Base-by-base conservation (phyloP, 2,113 vertebrate species). In the Tauraco erythrolophus region DNA sequence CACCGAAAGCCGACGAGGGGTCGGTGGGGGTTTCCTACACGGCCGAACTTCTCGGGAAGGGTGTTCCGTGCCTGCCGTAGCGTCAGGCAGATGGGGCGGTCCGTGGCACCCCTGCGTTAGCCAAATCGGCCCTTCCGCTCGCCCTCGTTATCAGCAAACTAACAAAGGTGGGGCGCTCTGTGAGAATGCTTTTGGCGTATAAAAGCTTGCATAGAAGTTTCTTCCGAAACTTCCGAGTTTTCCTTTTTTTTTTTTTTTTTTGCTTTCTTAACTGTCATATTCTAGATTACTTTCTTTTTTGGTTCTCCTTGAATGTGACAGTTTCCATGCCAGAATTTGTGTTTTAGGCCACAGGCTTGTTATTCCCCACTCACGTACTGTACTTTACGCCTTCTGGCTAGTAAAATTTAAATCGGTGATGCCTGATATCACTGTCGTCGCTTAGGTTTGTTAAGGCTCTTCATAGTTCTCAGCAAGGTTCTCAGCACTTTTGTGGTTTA, bases 201-300 rank as follows among this genome's bases (percentile, higher is more conserved):
- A 77, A 84, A 91, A 95, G 76, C 76, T 65, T 62, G 61, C 74
- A 45, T 84, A 64, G 84, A 97, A 97, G 66, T 96, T 97, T 95
- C 84, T 94, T 84, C 11, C 24, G 60, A 88, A n/a, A n/a, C n/a
- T n/a, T n/a, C n/a, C n/a, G n/a, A 93, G 94, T 79, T 74, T 92
- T 45, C 8, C 53, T 69, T 87, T 28, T 13, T n/a, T 53, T 61
- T 33, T 25, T 31, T n/a, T 18, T 12, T 83, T 46, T 33, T 35
- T 50, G 23, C 71, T 82, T 33, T 16, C 96, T 95, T 98, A 98
- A 98, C 96, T 78, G 65, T 97, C 98, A 82, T 78, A 25, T 90
- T n/a, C n/a, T n/a, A n/a, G 96, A 41, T 68, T 71, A 92, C 51
- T 1, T 5, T 12, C 51, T 58, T 61, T 41, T n/a, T 30, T 23